These are phyloP conservation scores for Tribolium freemani DNA, from an alignment of 2,888 invertebrate species.

Conservation along the genomic window DNA sequence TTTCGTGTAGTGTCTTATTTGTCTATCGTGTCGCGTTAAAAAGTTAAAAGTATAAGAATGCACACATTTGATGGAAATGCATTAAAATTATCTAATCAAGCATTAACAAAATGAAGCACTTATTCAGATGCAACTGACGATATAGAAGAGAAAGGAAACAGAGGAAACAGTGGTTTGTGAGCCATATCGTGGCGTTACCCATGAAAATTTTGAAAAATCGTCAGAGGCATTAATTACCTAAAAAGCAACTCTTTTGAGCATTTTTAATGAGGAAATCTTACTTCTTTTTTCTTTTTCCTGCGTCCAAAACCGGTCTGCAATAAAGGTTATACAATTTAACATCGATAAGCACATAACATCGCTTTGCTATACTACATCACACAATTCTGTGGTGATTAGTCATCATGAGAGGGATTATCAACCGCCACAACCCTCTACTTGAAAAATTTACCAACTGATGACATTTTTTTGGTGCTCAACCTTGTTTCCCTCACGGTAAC, in stretches of 20 bases:
- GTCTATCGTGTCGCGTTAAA: background rate
- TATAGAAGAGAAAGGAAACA: conserved; percentile 51
- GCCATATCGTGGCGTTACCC: conserved; percentile 32
- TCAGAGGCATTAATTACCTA: conserved; percentile 65
- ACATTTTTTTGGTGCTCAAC: background rate
- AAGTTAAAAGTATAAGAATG: conserved; percentile 23
- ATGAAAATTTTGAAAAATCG: conserved; percentile 56
- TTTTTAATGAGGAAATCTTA: conserved; percentile 80
- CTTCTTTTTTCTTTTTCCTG: conserved; percentile 99
- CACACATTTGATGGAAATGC: conserved; percentile 45
- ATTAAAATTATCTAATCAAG: conserved; percentile 53
- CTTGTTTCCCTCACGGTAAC: conserved; percentile 22
- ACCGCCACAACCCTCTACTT: background rate
- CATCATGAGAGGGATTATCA: conserved; percentile 19
- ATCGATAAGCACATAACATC: conserved; percentile 67
- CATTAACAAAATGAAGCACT: conserved; percentile 56
- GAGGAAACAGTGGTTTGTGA: conserved; percentile 47
- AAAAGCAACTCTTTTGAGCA: conserved; percentile 66
- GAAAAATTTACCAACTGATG: background rate
- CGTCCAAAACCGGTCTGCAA: conserved; percentile 94
- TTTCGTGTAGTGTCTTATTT: background rate
- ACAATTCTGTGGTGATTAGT: conserved; percentile 41
- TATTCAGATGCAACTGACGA: conserved; percentile 63
- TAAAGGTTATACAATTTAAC: conserved; percentile 69
- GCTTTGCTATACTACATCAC: conserved; percentile 59